These are phyloP conservation scores for Kradibia gibbosae DNA, from an alignment of 1,140 invertebrate genomes.

Conservation along the genomic window DNA sequence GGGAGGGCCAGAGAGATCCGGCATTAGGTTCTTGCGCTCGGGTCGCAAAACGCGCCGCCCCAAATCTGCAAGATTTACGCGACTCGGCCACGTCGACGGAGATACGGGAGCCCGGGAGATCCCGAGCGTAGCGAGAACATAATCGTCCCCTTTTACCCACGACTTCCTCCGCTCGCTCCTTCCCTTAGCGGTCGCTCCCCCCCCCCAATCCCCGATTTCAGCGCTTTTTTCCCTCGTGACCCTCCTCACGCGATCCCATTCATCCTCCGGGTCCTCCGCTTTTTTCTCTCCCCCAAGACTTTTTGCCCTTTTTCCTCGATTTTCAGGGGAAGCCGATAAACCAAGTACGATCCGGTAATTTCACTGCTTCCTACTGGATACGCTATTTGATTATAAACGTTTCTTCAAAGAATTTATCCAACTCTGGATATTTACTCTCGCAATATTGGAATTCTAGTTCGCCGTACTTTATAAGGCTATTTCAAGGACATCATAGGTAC, in stretches of 20 bases:
- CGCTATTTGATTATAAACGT: not conserved
- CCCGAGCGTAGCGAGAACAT: not conserved
- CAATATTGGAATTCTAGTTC: too few relatives aligned
- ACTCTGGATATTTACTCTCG: not conserved
- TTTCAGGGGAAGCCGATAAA: not conserved
- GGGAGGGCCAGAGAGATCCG: slow-evolving; percentile 42
- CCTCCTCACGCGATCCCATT: too few relatives aligned
- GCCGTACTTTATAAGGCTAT: too few relatives aligned
- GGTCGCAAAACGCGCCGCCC: slow-evolving; percentile 41
- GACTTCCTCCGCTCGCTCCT: slow-evolving; percentile 19
- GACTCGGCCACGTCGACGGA: not conserved
- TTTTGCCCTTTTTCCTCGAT: too few relatives aligned
- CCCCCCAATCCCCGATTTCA: too few relatives aligned
- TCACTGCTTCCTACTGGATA: not conserved
- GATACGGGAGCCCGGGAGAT: not conserved
- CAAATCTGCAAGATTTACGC: slow-evolving; percentile 42
- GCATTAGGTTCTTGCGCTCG: slow-evolving; percentile 40
- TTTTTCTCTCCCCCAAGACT: too few relatives aligned
- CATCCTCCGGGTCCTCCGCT: not conserved
- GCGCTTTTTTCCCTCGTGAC: too few relatives aligned
- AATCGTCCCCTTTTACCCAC: slow-evolving; percentile 35
- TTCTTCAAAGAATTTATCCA: not conserved
- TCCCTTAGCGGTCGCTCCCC: slow-evolving; percentile 5
- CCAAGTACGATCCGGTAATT: not conserved
- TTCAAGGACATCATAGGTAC: too few relatives aligned